Percentiles rank a stretch among this genome's conserved stretches.
Evolutionary conservation across 2,113 vertebrate species (phyloP).

Genomic region (Triplophysa dalaica): DNA sequence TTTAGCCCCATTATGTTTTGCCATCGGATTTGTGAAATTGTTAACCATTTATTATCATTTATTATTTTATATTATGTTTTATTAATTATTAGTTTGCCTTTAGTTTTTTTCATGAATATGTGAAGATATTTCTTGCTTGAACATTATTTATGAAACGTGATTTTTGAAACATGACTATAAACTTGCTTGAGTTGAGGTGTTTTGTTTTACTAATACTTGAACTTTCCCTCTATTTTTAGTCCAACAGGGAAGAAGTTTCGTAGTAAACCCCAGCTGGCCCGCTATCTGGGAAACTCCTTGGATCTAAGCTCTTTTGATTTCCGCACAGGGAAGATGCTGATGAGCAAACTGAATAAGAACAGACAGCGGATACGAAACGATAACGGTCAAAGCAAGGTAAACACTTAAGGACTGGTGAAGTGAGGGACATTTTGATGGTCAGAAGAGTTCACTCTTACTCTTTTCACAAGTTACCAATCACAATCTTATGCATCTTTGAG

Average conservation of each 20-base stretch:
- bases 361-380: slow-evolving; percentile 87
- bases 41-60: too few species aligned
- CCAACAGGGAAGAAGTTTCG: slow-evolving; percentile 89
- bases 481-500: too few species aligned
- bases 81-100: too few species aligned
- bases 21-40: too few species aligned
- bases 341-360: slow-evolving; percentile 89
- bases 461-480: too few species aligned
- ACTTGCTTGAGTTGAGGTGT: too few species aligned
- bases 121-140: too few species aligned
- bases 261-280: slow-evolving; percentile 88
- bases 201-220: neutral
- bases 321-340: slow-evolving; percentile 83
- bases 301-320: slow-evolving; percentile 86
- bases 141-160: too few species aligned
- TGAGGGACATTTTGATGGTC: neutral
- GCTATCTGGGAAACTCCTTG: slow-evolving; percentile 83
- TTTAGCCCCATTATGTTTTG: too few species aligned
- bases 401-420: neutral
- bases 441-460: neutral
- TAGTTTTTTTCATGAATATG: too few species aligned
- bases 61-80: too few species aligned
- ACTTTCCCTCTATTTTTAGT: slow-evolving; percentile 66
- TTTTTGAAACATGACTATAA: too few species aligned
- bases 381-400: slow-evolving; percentile 84